Conservation (phyloP, 35 echinoderm and acorn worm species). For the Apostichopus japonicus region DNA sequence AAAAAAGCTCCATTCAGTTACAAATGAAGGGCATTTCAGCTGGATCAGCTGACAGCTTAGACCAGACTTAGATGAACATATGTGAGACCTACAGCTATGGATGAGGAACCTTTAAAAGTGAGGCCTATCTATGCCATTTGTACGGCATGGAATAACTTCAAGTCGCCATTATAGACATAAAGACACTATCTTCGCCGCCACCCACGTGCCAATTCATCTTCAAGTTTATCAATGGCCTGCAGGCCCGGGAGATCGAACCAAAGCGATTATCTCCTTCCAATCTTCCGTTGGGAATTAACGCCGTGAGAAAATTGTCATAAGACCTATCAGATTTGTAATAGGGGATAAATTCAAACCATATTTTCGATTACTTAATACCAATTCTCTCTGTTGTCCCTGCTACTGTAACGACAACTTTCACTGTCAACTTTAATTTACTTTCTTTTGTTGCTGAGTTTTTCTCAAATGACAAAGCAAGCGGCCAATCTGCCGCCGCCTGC, state of each 20-base stretch:
- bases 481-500: background rate
- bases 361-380: slow-evolving; percentile 7
- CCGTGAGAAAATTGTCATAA: slow-evolving; percentile 33
- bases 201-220: background rate
- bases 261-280: slow-evolving; percentile 29
- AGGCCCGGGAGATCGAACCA: background rate
- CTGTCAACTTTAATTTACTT: background rate
- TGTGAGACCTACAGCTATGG: background rate
- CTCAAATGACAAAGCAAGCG: slow-evolving; percentile 14
- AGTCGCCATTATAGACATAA: background rate
- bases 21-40: no score
- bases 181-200: background rate
- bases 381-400: background rate
- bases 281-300: background rate
- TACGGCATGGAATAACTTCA: no score
- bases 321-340: slow-evolving; percentile 47
- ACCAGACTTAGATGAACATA: background rate
- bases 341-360: slow-evolving; percentile 45
- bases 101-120: no score
- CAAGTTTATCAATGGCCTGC: slow-evolving; percentile 2
- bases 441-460: background rate
- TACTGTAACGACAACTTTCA: background rate
- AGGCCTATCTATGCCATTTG: no score
- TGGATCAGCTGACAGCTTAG: no score
- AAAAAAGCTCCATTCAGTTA: no score